Base-by-base conservation (phyloP, 1,140 invertebrate species). In the Caenorhabditis brenneri region DNA sequence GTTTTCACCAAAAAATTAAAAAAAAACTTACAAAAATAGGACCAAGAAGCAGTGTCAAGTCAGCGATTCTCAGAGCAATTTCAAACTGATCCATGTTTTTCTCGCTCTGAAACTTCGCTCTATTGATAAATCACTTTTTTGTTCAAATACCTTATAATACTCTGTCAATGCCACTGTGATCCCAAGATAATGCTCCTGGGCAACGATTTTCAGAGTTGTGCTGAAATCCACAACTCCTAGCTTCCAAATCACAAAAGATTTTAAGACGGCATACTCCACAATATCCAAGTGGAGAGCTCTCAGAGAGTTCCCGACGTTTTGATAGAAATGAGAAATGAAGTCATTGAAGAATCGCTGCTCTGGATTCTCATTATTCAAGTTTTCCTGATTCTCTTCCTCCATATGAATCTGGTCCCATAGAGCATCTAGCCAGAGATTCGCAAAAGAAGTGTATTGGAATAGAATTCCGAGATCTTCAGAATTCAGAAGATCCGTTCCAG, bases 191-290 rank as follows among this genome's bases (percentile, higher is more conserved):
- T 74, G 65, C 36, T 74, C 65, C 12, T 74, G 65, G 22, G 36
- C 65, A 24, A 74, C 65, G 24, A 74, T 74, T 46, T 74, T 74
- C 1, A 74, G 65, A 24, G 65, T 42, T 27, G 29, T 74, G 19
- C 65, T 74, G 36, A 74, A 74, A 74, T 74, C 65, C n/a, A 74
- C 65, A 24, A 74, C 65, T 74, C 65, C 65, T 22, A 74, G 65
- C 24, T 74, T 74, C 65, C 65, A 74, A 19, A 74, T 74, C 36
- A 74, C 65, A 22, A 74, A 74, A 10, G 65, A 74, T 42, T 74
- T 74, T 12, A 74, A 29, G n/a, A 46, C 36, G 36, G 65, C 33
- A 46, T 42, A 74, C n/a, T 74, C 65, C 1, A 74, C 65, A 74
- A 74, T 74, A 22, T 74, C 65, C 2, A 74, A 22, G 24, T 74